These are phyloP conservation scores for Anolis carolinensis DNA, from an alignment of 2,113 vertebrate species.

Conservation along the genomic window DNA sequence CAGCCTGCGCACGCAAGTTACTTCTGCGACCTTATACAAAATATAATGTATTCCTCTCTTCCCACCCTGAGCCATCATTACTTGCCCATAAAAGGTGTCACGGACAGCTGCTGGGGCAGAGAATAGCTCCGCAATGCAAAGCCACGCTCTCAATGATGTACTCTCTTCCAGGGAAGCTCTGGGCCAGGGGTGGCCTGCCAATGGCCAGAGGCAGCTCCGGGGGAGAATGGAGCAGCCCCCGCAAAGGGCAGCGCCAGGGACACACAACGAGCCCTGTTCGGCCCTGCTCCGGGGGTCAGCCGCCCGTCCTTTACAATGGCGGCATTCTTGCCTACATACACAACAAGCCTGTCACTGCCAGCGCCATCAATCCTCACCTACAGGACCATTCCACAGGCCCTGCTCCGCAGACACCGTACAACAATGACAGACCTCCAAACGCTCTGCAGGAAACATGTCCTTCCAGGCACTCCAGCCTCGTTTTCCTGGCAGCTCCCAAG, in stretches of 20 bases:
- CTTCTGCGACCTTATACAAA: neutral
- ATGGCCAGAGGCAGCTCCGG: neutral
- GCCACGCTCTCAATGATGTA: neutral
- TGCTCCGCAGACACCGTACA: neutral
- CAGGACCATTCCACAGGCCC: slow-evolving; percentile 49
- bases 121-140: neutral
- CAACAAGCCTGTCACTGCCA: slow-evolving; percentile 62
- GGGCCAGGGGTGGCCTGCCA: neutral
- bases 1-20: neutral
- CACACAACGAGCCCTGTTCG: slow-evolving; percentile 74
- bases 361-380: slow-evolving; percentile 53
- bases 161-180: neutral
- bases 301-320: slow-evolving; percentile 59
- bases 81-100: neutral
- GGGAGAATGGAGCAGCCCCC: slow-evolving; percentile 42
- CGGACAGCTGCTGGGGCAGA: neutral
- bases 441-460: fast-evolving
- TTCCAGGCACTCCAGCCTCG: slow-evolving; percentile 24
- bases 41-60: neutral
- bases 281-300: slow-evolving; percentile 43
- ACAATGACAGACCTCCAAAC: neutral
- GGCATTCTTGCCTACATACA: slow-evolving; percentile 62
- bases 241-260: slow-evolving; percentile 62
- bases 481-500: slow-evolving; percentile 29
- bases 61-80: neutral